Evolutionary conservation across 2,888 invertebrate species (phyloP), one percentile per base, ranked within the genome.

Genomic region (Agrochola macilenta): DNA sequence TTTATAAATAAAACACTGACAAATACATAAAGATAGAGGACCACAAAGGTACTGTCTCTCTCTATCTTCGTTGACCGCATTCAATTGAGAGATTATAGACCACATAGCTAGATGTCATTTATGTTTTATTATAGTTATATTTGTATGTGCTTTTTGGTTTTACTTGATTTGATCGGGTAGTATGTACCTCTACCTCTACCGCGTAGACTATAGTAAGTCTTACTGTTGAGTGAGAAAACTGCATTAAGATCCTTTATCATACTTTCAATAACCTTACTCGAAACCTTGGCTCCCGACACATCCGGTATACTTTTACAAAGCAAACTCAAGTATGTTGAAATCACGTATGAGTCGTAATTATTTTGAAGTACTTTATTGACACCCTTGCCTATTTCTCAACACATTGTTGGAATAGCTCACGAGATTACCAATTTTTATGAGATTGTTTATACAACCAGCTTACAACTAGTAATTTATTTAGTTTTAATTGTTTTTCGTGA

Each of bases 271-370:
- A 20, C 87, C 84, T 78, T 68, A 66, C 57, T 83, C 12, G 3
- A 69, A 65, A 60, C 83, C 83, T 84, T 83, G 79, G 65, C 69
- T 83, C 74, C 79, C 14, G 61, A 83, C 46, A 83, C 84, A 75
- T 83, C 87, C 83, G 87, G 83, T 70, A 79, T 35, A 86, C 84
- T 86, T 86, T 83, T 78, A 83, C 49, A 71, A 83, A 74, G 52
- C 20, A 73, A 54, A 65, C 35, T 57, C 30, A 57, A 60, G 14
- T 63, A n/a, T 78, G 30, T 82, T 76, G 73, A 43, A 83, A 86
- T 73, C 17, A 46, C 14, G 12, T 69, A 58, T 58, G 11, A 26
- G 23, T 83, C 17, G 61, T 73, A 46, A 86, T 82, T 57, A 74
- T 74, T 86, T 70, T 85, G 9, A 78, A 78, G 54, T 72, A 78